Evolutionary conservation across 1,140 invertebrate species (phyloP).

Genomic region (Plutomurus gul): DNA sequence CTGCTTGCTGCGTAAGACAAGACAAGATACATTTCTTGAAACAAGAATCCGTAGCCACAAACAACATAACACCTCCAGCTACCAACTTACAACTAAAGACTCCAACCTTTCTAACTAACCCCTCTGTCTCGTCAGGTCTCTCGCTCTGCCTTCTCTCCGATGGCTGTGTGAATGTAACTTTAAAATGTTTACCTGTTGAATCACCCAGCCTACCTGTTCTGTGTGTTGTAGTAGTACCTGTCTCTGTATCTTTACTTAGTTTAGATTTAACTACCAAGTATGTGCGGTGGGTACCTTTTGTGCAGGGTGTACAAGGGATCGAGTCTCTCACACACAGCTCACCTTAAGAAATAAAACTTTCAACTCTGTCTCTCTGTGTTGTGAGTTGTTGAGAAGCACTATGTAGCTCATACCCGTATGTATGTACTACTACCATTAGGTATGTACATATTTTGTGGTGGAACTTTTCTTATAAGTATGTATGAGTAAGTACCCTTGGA

Average conservation of each 20-base stretch:
- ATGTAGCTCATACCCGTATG: background rate
- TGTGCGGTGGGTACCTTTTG: background rate
- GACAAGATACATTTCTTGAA: background rate
- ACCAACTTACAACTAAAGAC: background rate
- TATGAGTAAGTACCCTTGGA: background rate
- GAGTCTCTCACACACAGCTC: background rate
- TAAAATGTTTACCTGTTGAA: slow-evolving; percentile 27
- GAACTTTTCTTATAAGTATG: background rate
- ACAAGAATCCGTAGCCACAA: slow-evolving; percentile 4
- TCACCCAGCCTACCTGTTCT: too few species aligned
- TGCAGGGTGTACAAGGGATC: background rate
- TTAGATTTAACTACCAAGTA: background rate
- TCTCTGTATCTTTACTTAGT: background rate
- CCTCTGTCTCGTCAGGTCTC: too few species aligned
- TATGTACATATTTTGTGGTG: background rate
- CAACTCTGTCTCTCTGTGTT: too few species aligned
- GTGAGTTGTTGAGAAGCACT: background rate
- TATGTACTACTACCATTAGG: background rate
- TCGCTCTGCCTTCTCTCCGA: too few species aligned
- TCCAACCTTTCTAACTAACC: too few species aligned
- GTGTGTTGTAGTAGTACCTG: background rate
- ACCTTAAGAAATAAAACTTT: slow-evolving; percentile 22
- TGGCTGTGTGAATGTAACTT: too few species aligned
- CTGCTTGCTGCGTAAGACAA: too few species aligned
- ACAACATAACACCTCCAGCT: slow-evolving; percentile 26